These are phyloP conservation scores for Holothuria glaberrima DNA, from an alignment of 35 echinoderm and acorn worm genomes.

Conservation along the genomic window DNA sequence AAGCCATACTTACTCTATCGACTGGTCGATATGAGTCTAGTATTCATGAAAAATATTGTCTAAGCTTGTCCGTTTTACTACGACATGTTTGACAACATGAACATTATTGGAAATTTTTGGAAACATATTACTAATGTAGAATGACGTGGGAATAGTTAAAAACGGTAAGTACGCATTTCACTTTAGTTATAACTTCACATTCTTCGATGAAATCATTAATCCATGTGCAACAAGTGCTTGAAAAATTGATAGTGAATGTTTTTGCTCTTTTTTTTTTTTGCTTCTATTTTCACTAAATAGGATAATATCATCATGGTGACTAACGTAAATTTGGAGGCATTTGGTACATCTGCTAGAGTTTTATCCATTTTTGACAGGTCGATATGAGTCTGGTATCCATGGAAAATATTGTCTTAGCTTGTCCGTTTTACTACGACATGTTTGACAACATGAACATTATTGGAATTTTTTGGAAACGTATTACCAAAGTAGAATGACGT, in stretches of 20 bases:
- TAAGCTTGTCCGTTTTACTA: constrained; percentile 48
- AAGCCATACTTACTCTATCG: too few relatives aligned
- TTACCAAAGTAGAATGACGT: constrained; percentile 33
- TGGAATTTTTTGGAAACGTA: constrained; percentile 42
- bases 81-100: constrained; percentile 60
- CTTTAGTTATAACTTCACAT: constrained; percentile 62
- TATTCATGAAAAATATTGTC: too few relatives aligned
- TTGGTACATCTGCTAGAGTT: constrained; percentile 38
- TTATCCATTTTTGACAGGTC: constrained; percentile 49
- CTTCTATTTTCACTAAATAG: constrained; percentile 55
- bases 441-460: constrained; percentile 64
- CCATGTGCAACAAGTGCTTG: too few relatives aligned
- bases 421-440: constrained; percentile 49
- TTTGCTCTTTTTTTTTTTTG: too few relatives aligned
- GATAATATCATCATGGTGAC: constrained; percentile 64
- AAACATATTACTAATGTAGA: constrained; percentile 55
- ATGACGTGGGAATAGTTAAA: constrained; percentile 42
- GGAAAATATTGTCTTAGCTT: constrained; percentile 48
- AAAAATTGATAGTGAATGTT: too few relatives aligned
- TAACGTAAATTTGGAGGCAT: constrained; percentile 39
- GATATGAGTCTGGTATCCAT: constrained; percentile 56
- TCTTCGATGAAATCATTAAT: constrained; percentile 45
- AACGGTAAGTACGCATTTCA: constrained; percentile 61
- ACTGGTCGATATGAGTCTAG: constrained; percentile 50
- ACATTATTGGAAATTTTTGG: constrained; percentile 50